phyloP scores from a whole-genome alignment of 2,797 vertebrate species.

The Adelosebastes latens region DNA sequence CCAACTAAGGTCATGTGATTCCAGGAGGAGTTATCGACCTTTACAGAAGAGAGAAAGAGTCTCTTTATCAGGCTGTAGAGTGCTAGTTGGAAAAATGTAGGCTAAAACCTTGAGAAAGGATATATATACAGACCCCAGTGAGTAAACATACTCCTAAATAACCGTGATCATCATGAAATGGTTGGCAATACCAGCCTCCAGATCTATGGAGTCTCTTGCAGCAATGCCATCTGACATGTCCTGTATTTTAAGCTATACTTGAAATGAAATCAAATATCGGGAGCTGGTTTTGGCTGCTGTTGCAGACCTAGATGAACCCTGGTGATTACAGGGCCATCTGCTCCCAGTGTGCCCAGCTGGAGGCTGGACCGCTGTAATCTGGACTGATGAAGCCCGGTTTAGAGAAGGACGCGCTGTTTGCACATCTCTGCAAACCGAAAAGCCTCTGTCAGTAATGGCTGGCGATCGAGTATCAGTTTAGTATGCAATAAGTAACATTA shows the following conservation, averaged over 20 bases:
- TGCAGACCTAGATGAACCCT: constrained; percentile 67
- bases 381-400: constrained; percentile 68
- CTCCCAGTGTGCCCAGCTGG: constrained; percentile 79
- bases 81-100: neutral
- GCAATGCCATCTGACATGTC: constrained; percentile 51
- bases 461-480: constrained; percentile 13
- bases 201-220: constrained; percentile 32
- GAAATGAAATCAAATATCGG: constrained; percentile 68
- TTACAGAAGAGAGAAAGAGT: constrained; percentile 13
- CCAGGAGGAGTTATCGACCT: constrained; percentile 7
- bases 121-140: neutral
- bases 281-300: constrained; percentile 64
- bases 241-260: constrained; percentile 64
- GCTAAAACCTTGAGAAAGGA: neutral
- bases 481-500: constrained; percentile 25
- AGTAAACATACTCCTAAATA: constrained; percentile 21
- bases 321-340: constrained; percentile 84
- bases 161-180: constrained; percentile 14
- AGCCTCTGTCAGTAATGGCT: constrained; percentile 22
- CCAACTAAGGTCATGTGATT: constrained; percentile 24
- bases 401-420: constrained; percentile 46
- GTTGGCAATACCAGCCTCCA: neutral
- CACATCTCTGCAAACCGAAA: constrained; percentile 36
- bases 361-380: constrained; percentile 73
- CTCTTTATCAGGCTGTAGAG: neutral